Conservation (phyloP, 1,140 invertebrate genomes). For the Bombus polaris region DNA sequence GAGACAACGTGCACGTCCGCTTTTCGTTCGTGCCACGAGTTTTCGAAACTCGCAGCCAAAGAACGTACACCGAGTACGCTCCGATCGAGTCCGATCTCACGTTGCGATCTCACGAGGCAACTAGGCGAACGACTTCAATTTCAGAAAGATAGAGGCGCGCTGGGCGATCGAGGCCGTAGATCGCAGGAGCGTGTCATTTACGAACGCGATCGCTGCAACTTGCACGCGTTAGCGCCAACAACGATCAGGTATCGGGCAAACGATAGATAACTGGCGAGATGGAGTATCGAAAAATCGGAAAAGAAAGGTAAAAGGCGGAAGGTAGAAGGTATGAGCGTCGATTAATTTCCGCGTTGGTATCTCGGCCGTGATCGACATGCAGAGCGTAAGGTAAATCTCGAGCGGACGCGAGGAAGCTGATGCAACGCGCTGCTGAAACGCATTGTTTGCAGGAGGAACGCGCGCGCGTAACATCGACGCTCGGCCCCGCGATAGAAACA, state of each 20-base stretch:
- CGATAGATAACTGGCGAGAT: no score
- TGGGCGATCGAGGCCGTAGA: no score
- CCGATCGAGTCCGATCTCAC: background rate
- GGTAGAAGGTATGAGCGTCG: no score
- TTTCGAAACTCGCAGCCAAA: background rate
- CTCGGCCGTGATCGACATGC: background rate
- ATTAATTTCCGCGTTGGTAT: background rate
- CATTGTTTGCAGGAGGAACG: conserved; percentile 41
- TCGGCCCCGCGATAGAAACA: conserved; percentile 32
- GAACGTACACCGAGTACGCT: background rate
- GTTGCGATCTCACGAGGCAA: no score
- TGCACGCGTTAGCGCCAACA: no score
- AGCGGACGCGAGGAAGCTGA: background rate
- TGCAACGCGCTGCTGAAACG: conserved; percentile 13
- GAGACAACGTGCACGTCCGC: background rate
- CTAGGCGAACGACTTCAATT: background rate
- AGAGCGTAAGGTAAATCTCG: background rate
- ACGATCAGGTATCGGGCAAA: no score
- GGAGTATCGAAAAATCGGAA: no score
- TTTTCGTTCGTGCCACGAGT: background rate
- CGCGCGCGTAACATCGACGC: conserved; percentile 8
- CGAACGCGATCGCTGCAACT: no score
- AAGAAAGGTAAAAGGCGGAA: no score
- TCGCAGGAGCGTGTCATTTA: no score
- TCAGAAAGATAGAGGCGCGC: background rate